Evolutionary conservation across 37 sponge, comb jelly and placozoan genomes (phyloP).

Genomic region (Agelas oroides): DNA sequence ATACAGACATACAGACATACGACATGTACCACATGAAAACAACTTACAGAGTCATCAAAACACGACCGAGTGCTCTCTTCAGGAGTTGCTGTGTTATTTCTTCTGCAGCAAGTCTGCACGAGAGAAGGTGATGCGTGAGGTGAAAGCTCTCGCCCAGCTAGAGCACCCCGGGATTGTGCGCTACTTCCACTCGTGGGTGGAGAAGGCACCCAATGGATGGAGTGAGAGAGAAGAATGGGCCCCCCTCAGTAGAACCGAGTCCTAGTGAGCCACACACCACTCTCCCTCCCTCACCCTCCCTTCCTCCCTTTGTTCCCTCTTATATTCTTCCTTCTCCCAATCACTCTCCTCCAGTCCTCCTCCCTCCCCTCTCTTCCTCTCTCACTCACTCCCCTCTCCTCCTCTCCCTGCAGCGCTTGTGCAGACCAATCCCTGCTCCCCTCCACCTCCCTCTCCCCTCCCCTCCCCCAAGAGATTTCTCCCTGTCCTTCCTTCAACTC

Average conservation of each 20-base stretch:
- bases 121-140: conserved; percentile 92
- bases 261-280: conserved; percentile 33
- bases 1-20: too few species aligned
- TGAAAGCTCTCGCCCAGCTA: conserved; percentile 82
- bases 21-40: too few species aligned
- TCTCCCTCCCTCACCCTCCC: neutral
- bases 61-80: too few species aligned
- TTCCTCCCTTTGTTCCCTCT: neutral
- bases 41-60: too few species aligned
- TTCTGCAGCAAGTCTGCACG: conserved; percentile 32
- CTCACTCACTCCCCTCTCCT: too few species aligned
- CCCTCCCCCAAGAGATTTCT: neutral
- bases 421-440: conserved; percentile 7
- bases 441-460: conserved; percentile 1
- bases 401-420: neutral
- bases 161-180: conserved; percentile 86
- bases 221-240: conserved; percentile 44
- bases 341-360: too few species aligned
- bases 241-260: conserved; percentile 30
- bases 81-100: too few species aligned
- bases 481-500: conserved; percentile 49
- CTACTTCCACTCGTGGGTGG: conserved; percentile 92
- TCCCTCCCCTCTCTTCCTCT: too few species aligned
- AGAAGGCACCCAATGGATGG: conserved; percentile 67
- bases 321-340: neutral